Evolutionary conservation across 2,888 invertebrate genomes (phyloP).

Genomic region (Frankliniella intonsa): DNA sequence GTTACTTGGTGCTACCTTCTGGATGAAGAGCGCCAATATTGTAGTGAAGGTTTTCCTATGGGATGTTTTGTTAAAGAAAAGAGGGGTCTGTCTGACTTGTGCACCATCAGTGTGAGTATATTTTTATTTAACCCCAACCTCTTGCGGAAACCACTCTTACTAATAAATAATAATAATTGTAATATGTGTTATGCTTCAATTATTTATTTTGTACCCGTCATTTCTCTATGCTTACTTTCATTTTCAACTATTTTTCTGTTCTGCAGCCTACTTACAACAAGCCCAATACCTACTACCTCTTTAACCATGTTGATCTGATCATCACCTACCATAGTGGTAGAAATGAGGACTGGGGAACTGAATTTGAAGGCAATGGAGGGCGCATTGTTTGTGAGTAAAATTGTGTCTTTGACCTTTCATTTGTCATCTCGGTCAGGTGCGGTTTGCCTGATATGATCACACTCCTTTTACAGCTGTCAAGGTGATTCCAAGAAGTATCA

Average conservation of each 20-base stretch:
- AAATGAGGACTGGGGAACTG: slow-evolving; percentile 80
- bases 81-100: slow-evolving; percentile 41
- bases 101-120: slow-evolving; percentile 41
- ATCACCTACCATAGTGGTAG: slow-evolving; percentile 90
- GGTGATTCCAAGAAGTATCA: slow-evolving; percentile 52
- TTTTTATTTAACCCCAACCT: not conserved
- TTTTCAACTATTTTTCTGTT: slow-evolving; percentile 22
- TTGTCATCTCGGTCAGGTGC: not conserved
- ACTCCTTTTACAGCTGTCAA: slow-evolving; percentile 48
- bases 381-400: slow-evolving; percentile 62
- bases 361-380: slow-evolving; percentile 74
- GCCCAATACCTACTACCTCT: slow-evolving; percentile 80
- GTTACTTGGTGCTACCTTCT: slow-evolving; percentile 91
- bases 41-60: slow-evolving; percentile 96
- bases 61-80: slow-evolving; percentile 64
- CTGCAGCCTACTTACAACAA: slow-evolving; percentile 49
- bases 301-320: slow-evolving; percentile 92
- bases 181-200: not conserved
- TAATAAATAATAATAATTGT: not conserved
- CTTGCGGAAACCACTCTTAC: not conserved
- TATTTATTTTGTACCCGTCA: not conserved
- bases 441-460: slow-evolving; percentile 36
- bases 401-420: not conserved
- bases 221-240: not conserved
- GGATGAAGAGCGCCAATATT: slow-evolving; percentile 70